phyloP scores from a whole-genome alignment of 2,888 invertebrate species.

The Yponomeuta malinellus region DNA sequence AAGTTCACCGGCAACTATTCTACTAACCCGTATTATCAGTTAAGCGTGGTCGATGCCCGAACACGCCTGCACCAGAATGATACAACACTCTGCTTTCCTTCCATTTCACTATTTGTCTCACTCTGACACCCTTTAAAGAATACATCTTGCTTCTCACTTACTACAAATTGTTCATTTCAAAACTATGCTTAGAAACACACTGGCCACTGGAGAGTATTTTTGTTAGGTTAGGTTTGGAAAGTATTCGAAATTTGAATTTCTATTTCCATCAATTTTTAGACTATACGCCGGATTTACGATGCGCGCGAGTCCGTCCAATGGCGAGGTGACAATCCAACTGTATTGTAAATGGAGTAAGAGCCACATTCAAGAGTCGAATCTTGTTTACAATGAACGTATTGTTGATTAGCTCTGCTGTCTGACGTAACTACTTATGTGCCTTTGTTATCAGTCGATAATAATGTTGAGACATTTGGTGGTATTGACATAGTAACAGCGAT shows the following conservation, averaged over 20 bases:
- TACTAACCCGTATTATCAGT: conserved; percentile 53
- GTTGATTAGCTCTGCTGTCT: conserved; percentile 22
- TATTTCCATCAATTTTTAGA: background rate
- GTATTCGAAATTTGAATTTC: conserved; percentile 35
- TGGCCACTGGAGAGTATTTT: background rate
- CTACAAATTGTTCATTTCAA: background rate
- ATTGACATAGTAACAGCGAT: background rate
- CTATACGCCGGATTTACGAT: conserved; percentile 17
- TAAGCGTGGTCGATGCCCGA: conserved; percentile 73
- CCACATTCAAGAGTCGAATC: background rate
- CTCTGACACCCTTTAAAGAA: conserved; percentile 14
- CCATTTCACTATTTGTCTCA: conserved; percentile 39
- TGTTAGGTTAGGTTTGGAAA: conserved; percentile 25
- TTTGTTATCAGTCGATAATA: conserved; percentile 5
- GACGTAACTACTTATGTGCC: conserved; percentile 26
- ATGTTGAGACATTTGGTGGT: background rate
- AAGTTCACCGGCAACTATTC: background rate
- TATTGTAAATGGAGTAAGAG: background rate
- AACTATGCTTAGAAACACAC: background rate
- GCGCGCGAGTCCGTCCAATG: conserved; percentile 47
- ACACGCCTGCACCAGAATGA: conserved; percentile 75
- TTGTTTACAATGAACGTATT: conserved; percentile 24
- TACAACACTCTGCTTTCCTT: conserved; percentile 51
- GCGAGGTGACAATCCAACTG: conserved; percentile 38
- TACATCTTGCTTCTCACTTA: conserved; percentile 17